Evolutionary conservation across 2,113 vertebrate species (phyloP).

Genomic region (Galemys pyrenaicus): DNA sequence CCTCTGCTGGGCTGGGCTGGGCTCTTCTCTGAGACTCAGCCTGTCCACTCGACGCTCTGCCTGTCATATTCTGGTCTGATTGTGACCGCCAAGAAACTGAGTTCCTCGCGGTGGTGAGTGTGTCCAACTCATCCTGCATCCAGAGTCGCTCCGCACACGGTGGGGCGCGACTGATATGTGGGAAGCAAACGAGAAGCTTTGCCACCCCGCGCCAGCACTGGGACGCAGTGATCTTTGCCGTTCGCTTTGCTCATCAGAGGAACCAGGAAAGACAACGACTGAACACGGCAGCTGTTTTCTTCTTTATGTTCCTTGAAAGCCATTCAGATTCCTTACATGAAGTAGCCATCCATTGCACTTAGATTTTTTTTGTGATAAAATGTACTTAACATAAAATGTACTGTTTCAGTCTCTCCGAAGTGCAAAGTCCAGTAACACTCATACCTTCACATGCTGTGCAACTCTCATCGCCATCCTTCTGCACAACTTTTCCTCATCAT

Average conservation of each 20-base stretch:
- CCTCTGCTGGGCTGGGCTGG: accelerated
- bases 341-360: background rate
- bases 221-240: background rate
- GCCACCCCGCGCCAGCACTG: background rate
- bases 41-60: accelerated
- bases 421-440: background rate
- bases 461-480: background rate
- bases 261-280: background rate
- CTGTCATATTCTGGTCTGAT: background rate
- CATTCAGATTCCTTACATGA: background rate
- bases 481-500: background rate
- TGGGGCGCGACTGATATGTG: background rate
- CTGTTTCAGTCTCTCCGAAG: background rate
- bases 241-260: background rate
- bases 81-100: background rate
- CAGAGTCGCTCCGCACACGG: background rate
- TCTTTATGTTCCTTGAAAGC: background rate
- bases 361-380: background rate
- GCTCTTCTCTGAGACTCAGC: background rate
- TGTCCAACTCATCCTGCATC: accelerated
- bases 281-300: background rate
- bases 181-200: background rate
- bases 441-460: background rate
- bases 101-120: background rate
- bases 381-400: background rate